Base-by-base conservation (phyloP, 35 echinoderm and acorn worm species). In the Amphiura filiformis region DNA sequence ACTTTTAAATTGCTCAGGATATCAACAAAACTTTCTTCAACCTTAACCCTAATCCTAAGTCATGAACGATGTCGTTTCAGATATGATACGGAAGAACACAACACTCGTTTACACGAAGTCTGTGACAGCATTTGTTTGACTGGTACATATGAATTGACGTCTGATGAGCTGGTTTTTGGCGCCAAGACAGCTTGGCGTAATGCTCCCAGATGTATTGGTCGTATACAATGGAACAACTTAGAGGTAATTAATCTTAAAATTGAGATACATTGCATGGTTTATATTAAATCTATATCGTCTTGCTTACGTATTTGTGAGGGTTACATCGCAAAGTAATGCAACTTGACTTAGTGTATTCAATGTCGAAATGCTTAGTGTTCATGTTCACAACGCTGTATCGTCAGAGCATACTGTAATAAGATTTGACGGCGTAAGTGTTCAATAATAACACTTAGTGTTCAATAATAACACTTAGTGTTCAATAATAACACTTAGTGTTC, bases 161-260 rank as follows among this genome's bases (percentile, higher is more conserved):
- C 92, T 41, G 77, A 85, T 5, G 94, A 96, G 37, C 82, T 96
- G 12, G 87, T 81, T 14, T 93, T 89, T 52, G 94, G 94, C 14
- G 87, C 87, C 30, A 92, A 91, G 44, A 47, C 83, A 12, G 94
- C 94, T 31, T 96, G 94, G 94, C 91, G 94, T 35, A 96, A 96
- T 82, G 78, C 83, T 13, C 86, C 94, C 5, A 42, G 86, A 75
- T 96, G 84, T 39, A 38, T 89, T 39, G 82, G 87, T 15, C 86
- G 94, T n/a, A 92, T 87, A 32, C 84, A 96, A 13, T 96, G 94
- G 94, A 86, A 56, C 31, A 92, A 89, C 9, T 44, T 96, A 18
- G 86, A 96, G 90, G 94, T 93, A 86, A 79, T 26, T 14, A 70
- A 70, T 70, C 7, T 2, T 13, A 30, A 15, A 70, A 30, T 70